A percentile compares a stretch with the other conserved stretches of the same genome.
Evolutionary conservation across 2,888 invertebrate genomes (phyloP).

Genomic region (Torymus tubicola): DNA sequence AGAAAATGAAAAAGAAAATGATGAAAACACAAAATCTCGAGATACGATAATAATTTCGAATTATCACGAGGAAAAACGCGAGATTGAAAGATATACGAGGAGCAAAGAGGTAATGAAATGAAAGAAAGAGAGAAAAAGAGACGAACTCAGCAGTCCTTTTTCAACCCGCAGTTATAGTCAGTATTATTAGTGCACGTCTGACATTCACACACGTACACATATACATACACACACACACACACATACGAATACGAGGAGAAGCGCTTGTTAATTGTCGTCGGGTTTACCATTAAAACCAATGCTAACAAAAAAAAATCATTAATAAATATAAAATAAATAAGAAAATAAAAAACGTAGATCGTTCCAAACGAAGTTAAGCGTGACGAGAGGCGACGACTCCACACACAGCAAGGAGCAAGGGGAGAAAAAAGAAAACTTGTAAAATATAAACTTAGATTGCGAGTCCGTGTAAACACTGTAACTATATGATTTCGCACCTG

Average conservation of each 20-base stretch:
- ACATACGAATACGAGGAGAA: conserved; percentile 6
- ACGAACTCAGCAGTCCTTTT: conserved; percentile 57
- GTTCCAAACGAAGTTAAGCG: conserved; percentile 48
- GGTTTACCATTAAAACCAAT: conserved; percentile 14
- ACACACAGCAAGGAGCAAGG: conserved; percentile 25
- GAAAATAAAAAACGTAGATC: conserved; percentile 54
- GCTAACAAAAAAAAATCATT: conserved; percentile 52
- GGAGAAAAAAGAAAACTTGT: conserved; percentile 16
- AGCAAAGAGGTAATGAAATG: background rate
- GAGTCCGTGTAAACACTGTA: conserved; percentile 40
- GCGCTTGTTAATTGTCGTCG: conserved; percentile 45
- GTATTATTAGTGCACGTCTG: conserved; percentile 69
- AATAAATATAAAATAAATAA: conserved; percentile 19
- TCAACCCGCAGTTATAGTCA: conserved; percentile 67
- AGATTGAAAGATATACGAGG: background rate
- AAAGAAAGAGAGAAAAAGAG: conserved; percentile 51
- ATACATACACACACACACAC: conserved; percentile 18
- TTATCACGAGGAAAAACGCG: conserved; percentile 12
- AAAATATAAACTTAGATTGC: conserved; percentile 41
- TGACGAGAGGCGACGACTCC: background rate
- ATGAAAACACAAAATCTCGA: conserved; percentile 41
- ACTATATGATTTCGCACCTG: conserved; percentile 43
- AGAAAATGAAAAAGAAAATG: conserved; percentile 22
- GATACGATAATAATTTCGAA: conserved; percentile 30
- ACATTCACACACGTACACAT: conserved; percentile 33